These are phyloP conservation scores for Sula dactylatra DNA, from an alignment of 2,113 vertebrate species.

Conservation along the genomic window DNA sequence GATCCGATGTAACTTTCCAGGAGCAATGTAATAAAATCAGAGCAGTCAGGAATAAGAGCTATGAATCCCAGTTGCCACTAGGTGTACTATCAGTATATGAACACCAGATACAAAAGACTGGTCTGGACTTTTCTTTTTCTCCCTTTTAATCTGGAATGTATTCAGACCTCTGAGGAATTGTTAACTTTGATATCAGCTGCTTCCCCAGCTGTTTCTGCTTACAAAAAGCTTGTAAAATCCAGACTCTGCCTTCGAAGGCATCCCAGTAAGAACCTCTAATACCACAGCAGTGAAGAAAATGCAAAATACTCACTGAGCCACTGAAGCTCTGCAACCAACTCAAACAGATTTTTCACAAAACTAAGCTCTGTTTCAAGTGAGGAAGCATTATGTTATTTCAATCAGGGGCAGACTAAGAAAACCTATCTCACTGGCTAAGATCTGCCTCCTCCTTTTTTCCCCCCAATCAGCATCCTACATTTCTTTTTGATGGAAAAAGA, in stretches of 20 bases:
- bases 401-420: not conserved
- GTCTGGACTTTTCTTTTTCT: not conserved
- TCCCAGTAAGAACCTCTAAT: not conserved
- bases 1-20: not conserved
- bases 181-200: conserved; percentile 5
- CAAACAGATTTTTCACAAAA: not conserved
- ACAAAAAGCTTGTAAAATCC: not conserved
- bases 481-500: not conserved
- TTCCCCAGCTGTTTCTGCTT: not conserved
- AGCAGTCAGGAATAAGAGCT: not conserved
- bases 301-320: not conserved
- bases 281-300: not conserved
- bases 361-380: not conserved
- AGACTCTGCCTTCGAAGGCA: not conserved
- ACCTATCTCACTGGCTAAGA: not conserved
- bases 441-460: not conserved
- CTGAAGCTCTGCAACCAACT: not conserved
- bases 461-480: not conserved
- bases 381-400: not conserved
- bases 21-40: not conserved
- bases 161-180: not conserved
- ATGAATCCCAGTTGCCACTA: not conserved
- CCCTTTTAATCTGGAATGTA: not conserved
- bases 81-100: not conserved
- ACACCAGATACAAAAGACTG: not conserved